Percentiles rank a stretch among this genome's conserved stretches.
Conservation (phyloP, 2,888 invertebrate species). For the Stenchaetothrips biformis region DNA sequence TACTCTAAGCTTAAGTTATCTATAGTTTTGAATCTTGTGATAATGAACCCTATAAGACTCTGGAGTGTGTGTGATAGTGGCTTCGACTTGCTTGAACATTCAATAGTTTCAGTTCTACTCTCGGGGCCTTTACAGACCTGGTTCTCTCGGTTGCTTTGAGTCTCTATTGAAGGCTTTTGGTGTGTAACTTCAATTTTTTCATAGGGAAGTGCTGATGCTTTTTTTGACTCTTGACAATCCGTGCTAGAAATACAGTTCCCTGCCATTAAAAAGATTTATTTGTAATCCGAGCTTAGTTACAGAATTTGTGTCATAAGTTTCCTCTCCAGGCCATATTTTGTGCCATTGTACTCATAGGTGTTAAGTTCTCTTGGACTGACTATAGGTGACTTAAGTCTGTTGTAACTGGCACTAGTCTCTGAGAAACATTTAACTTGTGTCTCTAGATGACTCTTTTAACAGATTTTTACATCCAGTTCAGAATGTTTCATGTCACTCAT, state of each 20-base stretch:
- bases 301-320: background rate
- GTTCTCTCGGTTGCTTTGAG: too few relatives aligned
- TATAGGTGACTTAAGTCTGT: background rate
- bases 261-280: too few relatives aligned
- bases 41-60: slow-evolving; percentile 25
- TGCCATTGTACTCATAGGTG: slow-evolving; percentile 12
- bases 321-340: slow-evolving; percentile 20
- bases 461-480: background rate
- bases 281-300: background rate
- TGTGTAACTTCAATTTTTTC: too few relatives aligned
- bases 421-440: background rate
- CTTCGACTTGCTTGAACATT: background rate
- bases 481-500: background rate
- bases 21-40: slow-evolving; percentile 25
- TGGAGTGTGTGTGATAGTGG: slow-evolving; percentile 20
- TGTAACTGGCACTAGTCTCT: background rate
- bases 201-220: too few relatives aligned
- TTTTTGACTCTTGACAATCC: too few relatives aligned
- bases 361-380: slow-evolving; percentile 15
- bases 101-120: too few relatives aligned
- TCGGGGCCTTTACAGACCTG: too few relatives aligned
- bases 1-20: slow-evolving; percentile 23
- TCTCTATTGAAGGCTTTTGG: too few relatives aligned
- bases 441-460: background rate
- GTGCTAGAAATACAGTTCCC: too few relatives aligned